Evolutionary conservation across 1,140 invertebrate genomes (phyloP).

Genomic region (Coboldia fuscipes): DNA sequence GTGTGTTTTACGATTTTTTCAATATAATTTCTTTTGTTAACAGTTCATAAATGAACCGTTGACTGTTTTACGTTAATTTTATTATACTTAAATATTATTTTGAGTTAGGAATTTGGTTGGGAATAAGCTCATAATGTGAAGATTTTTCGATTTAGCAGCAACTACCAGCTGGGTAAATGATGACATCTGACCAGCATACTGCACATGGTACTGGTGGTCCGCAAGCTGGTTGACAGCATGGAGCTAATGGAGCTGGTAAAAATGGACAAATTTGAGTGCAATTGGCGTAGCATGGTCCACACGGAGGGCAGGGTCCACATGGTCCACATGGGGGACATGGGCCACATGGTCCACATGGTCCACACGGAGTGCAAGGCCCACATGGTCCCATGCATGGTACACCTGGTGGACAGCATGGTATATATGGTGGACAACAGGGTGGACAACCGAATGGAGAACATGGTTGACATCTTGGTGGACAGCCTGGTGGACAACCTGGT

Average conservation of each 20-base stretch:
- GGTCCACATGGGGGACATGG: slow-evolving; percentile 13
- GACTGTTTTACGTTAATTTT: too few species aligned
- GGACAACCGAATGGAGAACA: not conserved
- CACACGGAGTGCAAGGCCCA: slow-evolving; percentile 8
- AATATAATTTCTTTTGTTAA: too few species aligned
- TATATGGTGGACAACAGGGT: not conserved
- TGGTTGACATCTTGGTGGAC: not conserved
- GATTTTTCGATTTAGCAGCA: too few species aligned
- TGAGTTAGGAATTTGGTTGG: too few species aligned
- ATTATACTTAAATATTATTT: too few species aligned
- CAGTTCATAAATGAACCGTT: too few species aligned
- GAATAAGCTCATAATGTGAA: too few species aligned
- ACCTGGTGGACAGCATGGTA: slow-evolving; percentile 3
- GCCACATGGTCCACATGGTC: slow-evolving; percentile 13
- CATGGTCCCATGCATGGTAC: slow-evolving; percentile 5
- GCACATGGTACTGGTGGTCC: too few species aligned
- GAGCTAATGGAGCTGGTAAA: not conserved
- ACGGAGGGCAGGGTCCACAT: slow-evolving; percentile 9
- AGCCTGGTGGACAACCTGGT: slow-evolving; percentile 8
- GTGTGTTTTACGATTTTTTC: too few species aligned
- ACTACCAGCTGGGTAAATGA: too few species aligned
- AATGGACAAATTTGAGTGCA: not conserved
- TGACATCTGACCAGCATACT: too few species aligned
- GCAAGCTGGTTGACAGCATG: slow-evolving; percentile 9
- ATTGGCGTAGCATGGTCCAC: slow-evolving; percentile 8